Percentiles rank a stretch among this genome's conserved stretches.
Evolutionary conservation across 2,888 invertebrate species (phyloP).

Genomic region (Spodoptera littoralis): DNA sequence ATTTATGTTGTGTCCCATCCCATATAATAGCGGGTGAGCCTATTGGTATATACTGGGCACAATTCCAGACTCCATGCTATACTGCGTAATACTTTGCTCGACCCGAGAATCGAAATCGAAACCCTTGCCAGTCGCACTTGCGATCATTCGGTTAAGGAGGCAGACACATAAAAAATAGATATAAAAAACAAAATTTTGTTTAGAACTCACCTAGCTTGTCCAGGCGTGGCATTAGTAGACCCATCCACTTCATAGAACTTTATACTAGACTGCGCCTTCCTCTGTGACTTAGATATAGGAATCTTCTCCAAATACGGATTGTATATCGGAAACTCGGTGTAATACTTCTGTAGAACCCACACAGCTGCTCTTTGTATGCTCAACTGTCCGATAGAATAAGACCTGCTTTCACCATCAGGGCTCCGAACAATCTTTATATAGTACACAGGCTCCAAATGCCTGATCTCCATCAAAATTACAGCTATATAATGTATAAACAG

Average conservation of each 20-base stretch:
- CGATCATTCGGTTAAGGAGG: too few relatives aligned
- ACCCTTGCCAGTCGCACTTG: too few relatives aligned
- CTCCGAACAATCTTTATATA: slow-evolving; percentile 97
- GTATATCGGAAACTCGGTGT: slow-evolving; percentile 98
- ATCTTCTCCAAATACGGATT: slow-evolving; percentile 98
- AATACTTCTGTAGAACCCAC: slow-evolving; percentile 98
- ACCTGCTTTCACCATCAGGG: slow-evolving; percentile 97
- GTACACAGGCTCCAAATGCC: slow-evolving; percentile 96
- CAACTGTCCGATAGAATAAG: slow-evolving; percentile 96
- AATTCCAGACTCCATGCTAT: too few relatives aligned
- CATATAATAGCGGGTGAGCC: too few relatives aligned
- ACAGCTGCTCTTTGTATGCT: slow-evolving; percentile 98
- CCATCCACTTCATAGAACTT: slow-evolving; percentile 99
- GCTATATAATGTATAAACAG: slow-evolving; percentile 98
- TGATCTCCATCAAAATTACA: slow-evolving; percentile 96
- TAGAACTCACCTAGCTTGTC: slow-evolving; percentile 89
- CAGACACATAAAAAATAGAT: too few relatives aligned
- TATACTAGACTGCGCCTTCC: slow-evolving; percentile 94
- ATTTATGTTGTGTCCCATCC: too few relatives aligned
- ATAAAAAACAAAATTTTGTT: too few relatives aligned
- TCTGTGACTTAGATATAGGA: slow-evolving; percentile 95
- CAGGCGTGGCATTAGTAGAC: slow-evolving; percentile 91
- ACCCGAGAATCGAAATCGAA: too few relatives aligned
- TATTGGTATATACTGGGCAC: too few relatives aligned
- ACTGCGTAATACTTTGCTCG: too few relatives aligned